phyloP scores from a whole-genome alignment of 2,888 invertebrate genomes.

The Xestoiulus laeticollis region DNA sequence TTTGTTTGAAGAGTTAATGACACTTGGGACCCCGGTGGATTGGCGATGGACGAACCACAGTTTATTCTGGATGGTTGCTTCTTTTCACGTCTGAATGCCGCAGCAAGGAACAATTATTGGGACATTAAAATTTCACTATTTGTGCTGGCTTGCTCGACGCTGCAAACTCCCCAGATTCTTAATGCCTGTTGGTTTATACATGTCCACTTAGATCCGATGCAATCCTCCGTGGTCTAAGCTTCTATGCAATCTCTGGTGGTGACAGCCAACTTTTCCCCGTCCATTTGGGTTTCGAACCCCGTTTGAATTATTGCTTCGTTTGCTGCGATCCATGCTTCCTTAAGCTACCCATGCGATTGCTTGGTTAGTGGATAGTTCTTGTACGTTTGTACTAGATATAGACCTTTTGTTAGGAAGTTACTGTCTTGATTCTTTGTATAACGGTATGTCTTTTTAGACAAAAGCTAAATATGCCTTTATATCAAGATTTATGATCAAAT shows the following conservation, averaged over 20 bases:
- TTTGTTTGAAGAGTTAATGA: constrained; percentile 53
- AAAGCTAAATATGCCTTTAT: too few relatives aligned
- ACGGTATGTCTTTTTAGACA: too few relatives aligned
- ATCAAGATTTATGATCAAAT: too few relatives aligned
- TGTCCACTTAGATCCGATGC: not conserved
- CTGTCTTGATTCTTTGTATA: too few relatives aligned
- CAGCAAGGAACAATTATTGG: constrained; percentile 40
- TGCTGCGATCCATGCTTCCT: too few relatives aligned
- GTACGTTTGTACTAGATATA: too few relatives aligned
- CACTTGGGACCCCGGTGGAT: constrained; percentile 40
- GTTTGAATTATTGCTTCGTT: too few relatives aligned
- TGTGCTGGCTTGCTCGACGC: constrained; percentile 12
- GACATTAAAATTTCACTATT: constrained; percentile 46
- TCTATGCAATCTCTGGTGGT: not conserved
- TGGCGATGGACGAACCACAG: constrained; percentile 38
- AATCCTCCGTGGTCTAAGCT: not conserved
- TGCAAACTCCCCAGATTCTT: not conserved
- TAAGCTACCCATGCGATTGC: too few relatives aligned
- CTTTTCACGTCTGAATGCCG: constrained; percentile 38
- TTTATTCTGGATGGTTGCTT: constrained; percentile 44
- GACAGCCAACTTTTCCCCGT: not conserved
- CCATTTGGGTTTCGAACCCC: too few relatives aligned
- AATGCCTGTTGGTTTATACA: constrained; percentile 31
- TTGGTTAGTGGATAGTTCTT: too few relatives aligned
- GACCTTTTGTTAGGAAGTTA: too few relatives aligned